Conservation (phyloP, 2,888 invertebrate species). For the Lycocerus yunnanus region DNA sequence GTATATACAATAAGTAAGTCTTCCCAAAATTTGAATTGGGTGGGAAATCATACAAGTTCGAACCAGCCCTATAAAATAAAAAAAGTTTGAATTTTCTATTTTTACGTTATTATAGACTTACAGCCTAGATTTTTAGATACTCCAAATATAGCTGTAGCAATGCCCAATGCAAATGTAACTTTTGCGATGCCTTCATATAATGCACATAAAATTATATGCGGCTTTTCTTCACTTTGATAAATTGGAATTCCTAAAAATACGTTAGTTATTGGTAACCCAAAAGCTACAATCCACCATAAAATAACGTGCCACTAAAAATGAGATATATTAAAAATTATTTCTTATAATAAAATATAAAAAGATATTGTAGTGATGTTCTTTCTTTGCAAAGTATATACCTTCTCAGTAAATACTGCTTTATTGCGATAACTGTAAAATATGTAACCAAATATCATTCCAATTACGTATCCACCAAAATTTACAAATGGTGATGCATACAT, state of each 20-base stretch:
- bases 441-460: conserved; percentile 42
- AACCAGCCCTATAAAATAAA: conserved; percentile 9
- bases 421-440: conserved; percentile 34
- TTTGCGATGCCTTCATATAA: conserved; percentile 53
- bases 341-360: too few species aligned
- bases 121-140: conserved; percentile 49
- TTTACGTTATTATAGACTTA: conserved; percentile 33
- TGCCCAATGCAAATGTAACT: conserved; percentile 50
- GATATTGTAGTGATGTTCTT: background rate
- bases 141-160: conserved; percentile 43
- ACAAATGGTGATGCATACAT: conserved; percentile 34
- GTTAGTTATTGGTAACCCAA: background rate
- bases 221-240: conserved; percentile 41
- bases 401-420: conserved; percentile 26
- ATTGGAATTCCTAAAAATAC: background rate
- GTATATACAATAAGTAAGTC: conserved; percentile 44
- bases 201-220: conserved; percentile 50
- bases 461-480: conserved; percentile 36
- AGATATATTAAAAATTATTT: background rate
- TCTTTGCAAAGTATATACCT: too few species aligned
- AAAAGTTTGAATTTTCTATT: background rate
- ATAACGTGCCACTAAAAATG: background rate
- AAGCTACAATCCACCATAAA: conserved; percentile 13
- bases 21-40: conserved; percentile 40
- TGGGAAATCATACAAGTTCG: conserved; percentile 11